Evolutionary conservation across 2,797 vertebrate species (phyloP).

Genomic region (Acanthiza pusilla): DNA sequence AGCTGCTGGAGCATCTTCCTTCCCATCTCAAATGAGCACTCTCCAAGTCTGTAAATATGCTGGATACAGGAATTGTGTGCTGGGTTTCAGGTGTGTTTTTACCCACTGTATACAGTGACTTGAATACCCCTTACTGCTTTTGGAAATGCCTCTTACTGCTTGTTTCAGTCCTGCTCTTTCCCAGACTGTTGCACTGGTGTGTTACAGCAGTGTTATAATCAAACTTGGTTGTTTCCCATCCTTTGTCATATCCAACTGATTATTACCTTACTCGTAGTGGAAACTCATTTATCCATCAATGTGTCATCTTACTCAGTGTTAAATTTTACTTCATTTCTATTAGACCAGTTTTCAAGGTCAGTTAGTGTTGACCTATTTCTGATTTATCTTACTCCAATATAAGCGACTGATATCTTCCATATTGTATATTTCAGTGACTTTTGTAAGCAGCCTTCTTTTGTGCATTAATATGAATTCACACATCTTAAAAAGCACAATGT

Average conservation of each 20-base stretch:
- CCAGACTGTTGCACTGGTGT: not conserved
- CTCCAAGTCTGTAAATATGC: not conserved
- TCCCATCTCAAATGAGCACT: not conserved
- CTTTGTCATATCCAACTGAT: not conserved
- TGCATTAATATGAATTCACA: not conserved
- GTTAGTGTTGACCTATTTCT: not conserved
- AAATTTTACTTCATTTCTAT: not conserved
- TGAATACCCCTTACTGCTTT: not conserved
- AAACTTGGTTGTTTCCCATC: not conserved
- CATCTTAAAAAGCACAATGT: not conserved
- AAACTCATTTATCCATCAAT: not conserved
- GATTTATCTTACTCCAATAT: not conserved
- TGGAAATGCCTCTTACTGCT: not conserved
- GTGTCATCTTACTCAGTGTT: not conserved
- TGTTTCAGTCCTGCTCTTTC: not conserved
- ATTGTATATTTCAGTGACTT: not conserved
- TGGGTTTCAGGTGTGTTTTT: not conserved
- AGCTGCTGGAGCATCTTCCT: not conserved
- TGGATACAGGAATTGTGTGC: not conserved
- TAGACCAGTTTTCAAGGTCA: not conserved
- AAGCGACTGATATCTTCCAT: not conserved
- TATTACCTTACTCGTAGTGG: not conserved
- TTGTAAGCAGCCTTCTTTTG: not conserved
- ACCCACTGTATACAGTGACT: not conserved
- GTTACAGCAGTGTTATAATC: not conserved